Evolutionary conservation across 2,113 vertebrate genomes (phyloP).

Genomic region (Lepus timidus): DNA sequence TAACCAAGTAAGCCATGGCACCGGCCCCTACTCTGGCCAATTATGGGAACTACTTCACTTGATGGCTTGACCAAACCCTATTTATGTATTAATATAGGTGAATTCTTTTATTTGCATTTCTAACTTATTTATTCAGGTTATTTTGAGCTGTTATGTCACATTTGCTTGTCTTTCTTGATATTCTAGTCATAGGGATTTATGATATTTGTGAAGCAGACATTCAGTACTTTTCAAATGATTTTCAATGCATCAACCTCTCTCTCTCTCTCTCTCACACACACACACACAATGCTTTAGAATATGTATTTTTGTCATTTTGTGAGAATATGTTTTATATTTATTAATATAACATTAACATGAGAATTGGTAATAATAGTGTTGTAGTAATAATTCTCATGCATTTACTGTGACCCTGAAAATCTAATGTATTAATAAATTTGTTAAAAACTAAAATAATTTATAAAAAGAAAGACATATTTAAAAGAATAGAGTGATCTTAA

Average conservation of each 20-base stretch:
- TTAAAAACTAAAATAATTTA: too few species aligned
- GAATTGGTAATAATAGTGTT: too few species aligned
- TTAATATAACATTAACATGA: too few species aligned
- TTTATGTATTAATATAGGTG: background rate
- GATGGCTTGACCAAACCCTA: background rate
- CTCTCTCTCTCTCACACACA: background rate
- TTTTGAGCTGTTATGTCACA: background rate
- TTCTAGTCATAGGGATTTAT: background rate
- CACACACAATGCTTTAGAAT: background rate
- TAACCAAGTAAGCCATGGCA: too few species aligned
- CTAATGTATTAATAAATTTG: too few species aligned
- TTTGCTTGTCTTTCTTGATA: background rate
- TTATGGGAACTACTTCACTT: background rate
- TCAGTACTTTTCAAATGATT: background rate
- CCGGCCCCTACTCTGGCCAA: fast-evolving
- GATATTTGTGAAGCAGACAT: background rate
- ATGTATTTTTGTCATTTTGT: background rate
- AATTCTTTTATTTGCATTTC: background rate
- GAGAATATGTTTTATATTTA: background rate
- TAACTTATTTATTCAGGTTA: background rate
- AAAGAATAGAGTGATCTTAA: background rate
- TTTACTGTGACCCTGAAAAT: too few species aligned
- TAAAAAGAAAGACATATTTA: background rate
- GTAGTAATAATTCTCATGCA: too few species aligned
- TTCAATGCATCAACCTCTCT: background rate